These are phyloP conservation scores for Pavo muticus DNA, from an alignment of 2,113 vertebrate genomes.

Conservation along the genomic window DNA sequence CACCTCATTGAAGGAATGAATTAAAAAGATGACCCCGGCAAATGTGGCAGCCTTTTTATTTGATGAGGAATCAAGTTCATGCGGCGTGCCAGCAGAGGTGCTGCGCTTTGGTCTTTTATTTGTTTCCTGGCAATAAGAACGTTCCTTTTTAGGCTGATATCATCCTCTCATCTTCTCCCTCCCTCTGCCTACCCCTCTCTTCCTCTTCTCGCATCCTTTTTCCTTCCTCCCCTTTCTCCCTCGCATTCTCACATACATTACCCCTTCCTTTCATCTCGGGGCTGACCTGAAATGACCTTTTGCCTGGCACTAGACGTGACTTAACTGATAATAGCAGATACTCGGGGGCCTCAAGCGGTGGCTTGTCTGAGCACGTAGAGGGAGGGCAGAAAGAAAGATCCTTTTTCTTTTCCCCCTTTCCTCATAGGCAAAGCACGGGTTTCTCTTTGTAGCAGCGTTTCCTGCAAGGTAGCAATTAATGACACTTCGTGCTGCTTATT, in stretches of 20 bases:
- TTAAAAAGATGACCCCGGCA: slow-evolving; percentile 64
- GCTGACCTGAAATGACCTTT: slow-evolving; percentile 84
- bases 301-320: slow-evolving; percentile 83
- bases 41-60: slow-evolving; percentile 55
- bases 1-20: slow-evolving; percentile 51
- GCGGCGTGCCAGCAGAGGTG: slow-evolving; percentile 14
- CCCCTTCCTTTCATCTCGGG: slow-evolving; percentile 79
- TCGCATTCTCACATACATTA: slow-evolving; percentile 79
- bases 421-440: not conserved
- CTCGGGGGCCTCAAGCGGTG: slow-evolving; percentile 58
- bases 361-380: slow-evolving; percentile 65
- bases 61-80: slow-evolving; percentile 70
- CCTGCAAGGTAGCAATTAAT: slow-evolving; percentile 66
- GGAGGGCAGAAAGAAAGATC: not conserved
- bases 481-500: not conserved
- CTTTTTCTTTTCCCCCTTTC: not conserved
- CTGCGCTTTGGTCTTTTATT: slow-evolving; percentile 37
- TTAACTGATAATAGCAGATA: slow-evolving; percentile 83
- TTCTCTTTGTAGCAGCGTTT: slow-evolving; percentile 52
- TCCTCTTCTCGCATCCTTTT: slow-evolving; percentile 48
- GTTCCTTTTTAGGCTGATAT: slow-evolving; percentile 8
- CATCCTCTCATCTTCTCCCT: slow-evolving; percentile 28
- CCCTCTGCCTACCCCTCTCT: slow-evolving; percentile 9
- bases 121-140: slow-evolving; percentile 53
- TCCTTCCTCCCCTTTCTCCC: slow-evolving; percentile 40